Evolutionary conservation across 2,888 invertebrate species (phyloP), one percentile per base, ranked within the genome.

Genomic region (Beris morrisii): DNA sequence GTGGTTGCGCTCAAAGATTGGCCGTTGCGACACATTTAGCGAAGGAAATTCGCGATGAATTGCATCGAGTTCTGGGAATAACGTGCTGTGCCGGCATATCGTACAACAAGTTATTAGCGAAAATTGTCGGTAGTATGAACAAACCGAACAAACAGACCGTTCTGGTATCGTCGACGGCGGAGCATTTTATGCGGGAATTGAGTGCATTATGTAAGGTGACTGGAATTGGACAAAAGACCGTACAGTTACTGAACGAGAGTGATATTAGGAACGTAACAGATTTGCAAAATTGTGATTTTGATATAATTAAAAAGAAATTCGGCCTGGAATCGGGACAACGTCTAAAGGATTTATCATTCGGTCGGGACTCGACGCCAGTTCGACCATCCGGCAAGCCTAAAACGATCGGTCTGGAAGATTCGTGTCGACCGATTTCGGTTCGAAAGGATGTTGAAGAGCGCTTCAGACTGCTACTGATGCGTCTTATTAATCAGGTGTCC

Each of bases 121-220:
- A 94, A 81, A 80, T 94, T 70, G 88, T 85, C 56, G 89, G 90
- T 70, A 83, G 85, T 46, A 81, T 86, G 70, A 84, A 91, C 75
- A 92, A 92, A 78, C 93, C 94, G 5, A 89, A 93, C 78, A 87
- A 92, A 74, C 93, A 94, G 79, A 92, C 93, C 0, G 84, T 88
- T 31, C 82, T 93, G 70, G 89, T 87, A 70, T 91, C 93, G 5
- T 86, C 87, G 70, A 84, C 86, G 74, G 87, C 86, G 7, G 79
- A 84, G 61, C 83, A 83, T 69, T 85, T 93, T 72, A 84, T 93
- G 83, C 83, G 85, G 1, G 85, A 85, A 32, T 81, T 92, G 69
- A 81, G 82, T 50, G 82, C 83, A 72, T 81, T 91, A 44, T 83
- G 85, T 46, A 82, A 83, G 70, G 87, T 92, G 74, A 91, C 90